Conservation (phyloP, 1,140 invertebrate genomes). For the Hetaerina americana region DNA sequence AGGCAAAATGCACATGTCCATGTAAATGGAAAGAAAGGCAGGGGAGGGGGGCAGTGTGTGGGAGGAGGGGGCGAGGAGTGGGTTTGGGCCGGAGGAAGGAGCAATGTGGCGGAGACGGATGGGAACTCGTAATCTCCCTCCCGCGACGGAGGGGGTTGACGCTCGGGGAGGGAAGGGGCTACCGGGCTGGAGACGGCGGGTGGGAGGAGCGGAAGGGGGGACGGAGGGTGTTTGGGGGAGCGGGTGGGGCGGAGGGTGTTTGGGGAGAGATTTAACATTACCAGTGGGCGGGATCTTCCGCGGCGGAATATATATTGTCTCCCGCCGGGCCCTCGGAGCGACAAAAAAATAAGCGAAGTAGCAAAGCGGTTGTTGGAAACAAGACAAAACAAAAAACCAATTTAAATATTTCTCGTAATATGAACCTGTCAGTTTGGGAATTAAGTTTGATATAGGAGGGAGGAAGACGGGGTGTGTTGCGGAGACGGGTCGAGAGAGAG, state of each 20-base stretch:
- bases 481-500: no score
- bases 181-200: no score
- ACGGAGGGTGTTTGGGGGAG: background rate
- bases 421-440: background rate
- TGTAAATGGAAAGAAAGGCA: no score
- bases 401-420: conserved; percentile 1
- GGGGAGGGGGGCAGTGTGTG: background rate
- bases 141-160: background rate
- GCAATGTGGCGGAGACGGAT: background rate
- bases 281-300: background rate
- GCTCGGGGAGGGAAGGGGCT: background rate
- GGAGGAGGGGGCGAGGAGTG: background rate
- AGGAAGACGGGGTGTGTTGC: background rate
- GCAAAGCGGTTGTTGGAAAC: background rate
- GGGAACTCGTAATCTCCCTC: background rate
- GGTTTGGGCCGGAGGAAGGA: background rate
- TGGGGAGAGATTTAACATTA: background rate
- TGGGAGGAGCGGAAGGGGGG: background rate
- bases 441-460: background rate
- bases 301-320: background rate
- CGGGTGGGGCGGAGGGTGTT: background rate
- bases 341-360: background rate
- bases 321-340: background rate
- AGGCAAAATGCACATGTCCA: no score
- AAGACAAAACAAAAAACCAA: background rate